Percentiles rank a stretch among this genome's conserved stretches.
phyloP scores from a whole-genome alignment of 2,797 vertebrate species.

The Geotrypetes seraphini region DNA sequence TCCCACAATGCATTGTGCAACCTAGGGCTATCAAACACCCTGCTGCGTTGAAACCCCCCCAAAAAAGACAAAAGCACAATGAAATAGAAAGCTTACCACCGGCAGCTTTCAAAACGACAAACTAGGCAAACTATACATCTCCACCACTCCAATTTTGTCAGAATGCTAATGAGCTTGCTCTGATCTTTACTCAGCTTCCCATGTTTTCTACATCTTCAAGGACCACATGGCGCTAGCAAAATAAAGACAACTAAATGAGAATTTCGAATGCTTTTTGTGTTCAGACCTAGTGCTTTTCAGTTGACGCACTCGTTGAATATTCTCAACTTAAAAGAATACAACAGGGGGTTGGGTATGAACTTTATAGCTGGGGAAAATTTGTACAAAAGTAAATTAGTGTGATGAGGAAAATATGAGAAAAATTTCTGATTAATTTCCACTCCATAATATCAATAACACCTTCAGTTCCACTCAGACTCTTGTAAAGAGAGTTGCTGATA shows the following conservation, averaged over 20 bases:
- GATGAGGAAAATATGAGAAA: constrained; percentile 72
- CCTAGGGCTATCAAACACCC: constrained; percentile 78
- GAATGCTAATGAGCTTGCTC: constrained; percentile 92
- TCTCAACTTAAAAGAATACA: constrained; percentile 72
- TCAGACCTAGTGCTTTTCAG: constrained; percentile 72
- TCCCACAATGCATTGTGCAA: constrained; percentile 83
- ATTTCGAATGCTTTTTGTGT: constrained; percentile 92
- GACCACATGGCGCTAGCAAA: constrained; percentile 95
- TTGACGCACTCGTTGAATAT: constrained; percentile 76
- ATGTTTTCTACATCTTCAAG: constrained; percentile 98
- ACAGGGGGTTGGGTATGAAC: constrained; percentile 74
- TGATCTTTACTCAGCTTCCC: constrained; percentile 96
- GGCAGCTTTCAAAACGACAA: constrained; percentile 77
- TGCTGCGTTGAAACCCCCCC: constrained; percentile 65
- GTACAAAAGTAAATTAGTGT: constrained; percentile 73
- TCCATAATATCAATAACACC: constrained; percentile 96
- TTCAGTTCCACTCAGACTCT: constrained; percentile 65
- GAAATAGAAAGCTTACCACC: constrained; percentile 79
- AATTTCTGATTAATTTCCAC: constrained; percentile 77
- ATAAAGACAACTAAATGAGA: constrained; percentile 99
- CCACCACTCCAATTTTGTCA: constrained; percentile 91
- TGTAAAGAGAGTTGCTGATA: constrained; percentile 85
- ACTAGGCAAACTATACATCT: constrained; percentile 84
- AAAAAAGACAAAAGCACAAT: constrained; percentile 96
- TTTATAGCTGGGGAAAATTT: constrained; percentile 66